A percentile compares a stretch with the other conserved stretches of the same genome.
Evolutionary conservation across 2,888 invertebrate genomes (phyloP).

Genomic region (Brenthis hecate): DNA sequence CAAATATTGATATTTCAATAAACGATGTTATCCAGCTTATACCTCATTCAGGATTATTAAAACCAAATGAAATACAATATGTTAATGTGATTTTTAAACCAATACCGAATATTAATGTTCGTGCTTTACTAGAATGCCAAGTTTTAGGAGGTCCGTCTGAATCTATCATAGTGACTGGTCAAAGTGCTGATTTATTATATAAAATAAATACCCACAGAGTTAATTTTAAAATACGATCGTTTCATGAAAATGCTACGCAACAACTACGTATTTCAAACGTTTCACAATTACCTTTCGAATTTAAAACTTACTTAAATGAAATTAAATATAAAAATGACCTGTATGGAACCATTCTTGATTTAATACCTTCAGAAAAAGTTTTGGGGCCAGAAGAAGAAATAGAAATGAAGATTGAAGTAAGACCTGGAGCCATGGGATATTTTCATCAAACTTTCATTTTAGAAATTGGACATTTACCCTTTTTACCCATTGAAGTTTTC

Average conservation of each 20-base stretch:
- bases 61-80: slow-evolving; percentile 75
- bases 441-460: slow-evolving; percentile 73
- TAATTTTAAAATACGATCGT: slow-evolving; percentile 73
- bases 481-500: slow-evolving; percentile 76
- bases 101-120: slow-evolving; percentile 64
- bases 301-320: slow-evolving; percentile 64
- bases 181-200: slow-evolving; percentile 77
- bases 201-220: slow-evolving; percentile 66
- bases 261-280: slow-evolving; percentile 71
- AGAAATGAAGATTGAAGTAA: slow-evolving; percentile 71
- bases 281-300: slow-evolving; percentile 72
- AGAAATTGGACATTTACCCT: slow-evolving; percentile 80
- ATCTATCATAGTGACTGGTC: slow-evolving; percentile 71
- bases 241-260: slow-evolving; percentile 66
- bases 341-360: slow-evolving; percentile 68
- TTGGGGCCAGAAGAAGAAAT: slow-evolving; percentile 67
- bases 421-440: slow-evolving; percentile 80
- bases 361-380: slow-evolving; percentile 67
- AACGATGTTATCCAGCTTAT: slow-evolving; percentile 70
- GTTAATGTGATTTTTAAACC: slow-evolving; percentile 77
- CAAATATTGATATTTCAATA: slow-evolving; percentile 48
- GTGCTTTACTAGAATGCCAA: slow-evolving; percentile 75
- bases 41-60: slow-evolving; percentile 76
- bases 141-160: slow-evolving; percentile 83
- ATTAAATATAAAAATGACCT: slow-evolving; percentile 59